Evolutionary conservation across 2,113 vertebrate genomes (phyloP), one percentile per base, ranked within the genome.

Genomic region (Apodemus speciosus): DNA sequence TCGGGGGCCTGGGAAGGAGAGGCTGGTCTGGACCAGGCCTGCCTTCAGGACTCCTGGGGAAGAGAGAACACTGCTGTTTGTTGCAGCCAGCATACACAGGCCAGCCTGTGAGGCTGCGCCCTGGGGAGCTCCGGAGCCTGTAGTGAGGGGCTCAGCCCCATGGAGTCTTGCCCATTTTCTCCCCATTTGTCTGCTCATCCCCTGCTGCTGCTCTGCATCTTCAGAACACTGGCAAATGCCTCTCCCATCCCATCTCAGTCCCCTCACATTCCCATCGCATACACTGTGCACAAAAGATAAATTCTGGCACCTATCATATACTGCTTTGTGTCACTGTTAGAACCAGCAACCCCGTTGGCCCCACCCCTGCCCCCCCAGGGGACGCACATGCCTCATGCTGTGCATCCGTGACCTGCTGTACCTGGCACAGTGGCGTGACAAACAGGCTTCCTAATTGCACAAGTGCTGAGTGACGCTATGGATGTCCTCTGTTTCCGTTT

Each of bases 231-330:
- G 6, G 30, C 11, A 73, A 68, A 73, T n/a, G 35, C 49, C 23
- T 64, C 51, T 85, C 46, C 32, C 35, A 18, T 15, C 13, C 38
- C 86, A 76, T 87, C 68, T 62, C 83, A 64, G 75, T 64, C 87
- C 40, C 38, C 32, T 91, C 30, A 43, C 71, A 91, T 43, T 94
- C 16, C 14, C 43, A 49, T 58, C 20, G 16, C 66, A 73, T 85
- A 68, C 64, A 73, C 43, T 49, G 35, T 80, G 43, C 38, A 81
- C 53, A 80, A 21, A 84, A 96, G 75, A 84, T 90, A 62, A 86
- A 86, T 87, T 79, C 90, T 80, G 56, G 21, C 40, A n/a, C 49
- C 60, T 83, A n/a, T 9, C 9, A 27, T 64, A 27, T 87, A 56
- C 58, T 85, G 43, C 58, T 75, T 76, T 76, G 21, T 71, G 25